Conservation (phyloP, 2,113 vertebrate species). For the Amphiprion ocellaris region DNA sequence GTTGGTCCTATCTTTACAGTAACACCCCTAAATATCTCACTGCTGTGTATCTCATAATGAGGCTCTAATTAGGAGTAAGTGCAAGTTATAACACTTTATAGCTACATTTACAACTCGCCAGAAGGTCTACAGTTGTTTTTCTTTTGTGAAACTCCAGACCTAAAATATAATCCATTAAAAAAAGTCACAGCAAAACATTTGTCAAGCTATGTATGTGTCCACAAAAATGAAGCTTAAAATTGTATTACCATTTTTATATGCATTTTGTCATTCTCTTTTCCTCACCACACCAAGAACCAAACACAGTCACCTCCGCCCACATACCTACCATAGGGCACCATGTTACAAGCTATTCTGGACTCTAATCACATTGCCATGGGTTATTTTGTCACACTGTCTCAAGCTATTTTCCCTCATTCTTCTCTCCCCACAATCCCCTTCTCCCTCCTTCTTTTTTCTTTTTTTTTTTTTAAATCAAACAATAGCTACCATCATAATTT, state of each 20-base stretch:
- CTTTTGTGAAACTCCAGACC: neutral
- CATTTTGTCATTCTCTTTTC: too few species aligned
- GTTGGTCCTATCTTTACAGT: conserved; percentile 12
- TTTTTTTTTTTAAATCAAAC: conserved; percentile 6
- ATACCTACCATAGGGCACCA: neutral
- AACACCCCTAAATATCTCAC: conserved; percentile 35
- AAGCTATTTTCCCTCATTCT: conserved; percentile 20
- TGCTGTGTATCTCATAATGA: conserved; percentile 47
- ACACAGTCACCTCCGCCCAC: neutral
- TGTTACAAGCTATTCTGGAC: conserved; percentile 15
- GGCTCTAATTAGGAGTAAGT: conserved; percentile 71
- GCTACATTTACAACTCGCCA: conserved; percentile 1
- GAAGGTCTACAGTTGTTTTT: neutral
- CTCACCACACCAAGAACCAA: too few species aligned
- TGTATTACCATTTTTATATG: too few species aligned
- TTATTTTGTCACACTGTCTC: conserved; percentile 25
- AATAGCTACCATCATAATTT: conserved; percentile 37
- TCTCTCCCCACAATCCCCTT: neutral
- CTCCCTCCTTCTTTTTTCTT: neutral
- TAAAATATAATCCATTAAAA: neutral
- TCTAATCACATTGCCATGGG: conserved; percentile 26
- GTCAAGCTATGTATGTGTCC: neutral
- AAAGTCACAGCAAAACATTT: neutral
- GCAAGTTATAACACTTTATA: conserved; percentile 18
- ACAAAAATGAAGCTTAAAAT: neutral